A percentile compares a stretch with the other conserved stretches of the same genome.
Evolutionary conservation across 2,113 vertebrate genomes (phyloP).

Genomic region (Pollachius pollachius): DNA sequence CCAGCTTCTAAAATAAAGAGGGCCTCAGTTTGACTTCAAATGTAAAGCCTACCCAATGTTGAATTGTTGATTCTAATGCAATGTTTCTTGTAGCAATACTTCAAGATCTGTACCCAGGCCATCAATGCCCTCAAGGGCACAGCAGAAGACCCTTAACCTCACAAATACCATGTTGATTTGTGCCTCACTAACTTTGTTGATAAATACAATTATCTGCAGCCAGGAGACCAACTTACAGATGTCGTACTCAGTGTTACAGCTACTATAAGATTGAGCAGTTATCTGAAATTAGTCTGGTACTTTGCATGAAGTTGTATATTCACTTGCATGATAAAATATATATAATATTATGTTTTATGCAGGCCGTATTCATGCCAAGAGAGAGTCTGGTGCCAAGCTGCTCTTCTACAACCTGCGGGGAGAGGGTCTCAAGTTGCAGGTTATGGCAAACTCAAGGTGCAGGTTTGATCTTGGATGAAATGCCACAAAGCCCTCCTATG

Average conservation of each 20-base stretch:
- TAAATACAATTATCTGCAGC: slow-evolving; percentile 83
- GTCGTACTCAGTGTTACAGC: slow-evolving; percentile 83
- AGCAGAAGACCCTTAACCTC: slow-evolving; percentile 91
- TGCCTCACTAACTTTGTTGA: slow-evolving; percentile 91
- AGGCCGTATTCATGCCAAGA: slow-evolving; percentile 91
- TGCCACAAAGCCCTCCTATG: not conserved
- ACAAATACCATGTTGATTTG: slow-evolving; percentile 90
- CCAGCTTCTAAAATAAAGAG: too few species aligned
- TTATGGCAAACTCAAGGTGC: slow-evolving; percentile 97
- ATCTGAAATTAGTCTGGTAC: not conserved
- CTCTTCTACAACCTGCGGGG: slow-evolving; percentile 96
- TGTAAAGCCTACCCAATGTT: too few species aligned
- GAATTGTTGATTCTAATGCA: too few species aligned
- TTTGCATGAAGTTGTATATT: not conserved
- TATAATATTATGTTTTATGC: slow-evolving; percentile 10
- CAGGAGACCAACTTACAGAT: slow-evolving; percentile 87
- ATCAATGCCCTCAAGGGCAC: slow-evolving; percentile 87
- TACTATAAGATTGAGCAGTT: slow-evolving; percentile 56
- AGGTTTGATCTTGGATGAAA: not conserved
- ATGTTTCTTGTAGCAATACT: slow-evolving; percentile 86
- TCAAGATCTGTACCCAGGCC: slow-evolving; percentile 91
- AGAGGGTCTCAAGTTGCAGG: slow-evolving; percentile 93
- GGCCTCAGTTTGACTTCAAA: too few species aligned
- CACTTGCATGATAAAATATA: slow-evolving; percentile 1
- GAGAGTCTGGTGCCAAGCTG: slow-evolving; percentile 91